Conservation (phyloP, 2,797 vertebrate genomes). For the Ataeniobius toweri region DNA sequence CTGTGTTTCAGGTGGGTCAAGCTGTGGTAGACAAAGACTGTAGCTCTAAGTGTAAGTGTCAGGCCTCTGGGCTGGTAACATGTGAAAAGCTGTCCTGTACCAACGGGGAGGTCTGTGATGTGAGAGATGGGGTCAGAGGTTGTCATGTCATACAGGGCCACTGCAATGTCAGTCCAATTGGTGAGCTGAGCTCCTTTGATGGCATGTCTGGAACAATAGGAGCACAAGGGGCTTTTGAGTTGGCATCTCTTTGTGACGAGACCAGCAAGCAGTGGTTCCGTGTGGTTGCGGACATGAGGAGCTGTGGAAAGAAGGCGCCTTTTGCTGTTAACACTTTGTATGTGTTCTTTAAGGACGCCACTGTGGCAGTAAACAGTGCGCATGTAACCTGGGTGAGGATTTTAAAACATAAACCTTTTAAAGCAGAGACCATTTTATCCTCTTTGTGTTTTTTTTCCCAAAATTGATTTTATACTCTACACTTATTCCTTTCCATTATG, state of each 20-base stretch:
- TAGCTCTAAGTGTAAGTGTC: conserved; percentile 73
- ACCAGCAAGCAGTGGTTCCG: conserved; percentile 74
- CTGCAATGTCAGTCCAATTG: conserved; percentile 66
- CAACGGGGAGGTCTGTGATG: conserved; percentile 52
- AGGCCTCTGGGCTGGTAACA: conserved; percentile 56
- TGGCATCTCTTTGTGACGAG: conserved; percentile 71
- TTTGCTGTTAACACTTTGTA: conserved; percentile 50
- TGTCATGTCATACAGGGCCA: conserved; percentile 65
- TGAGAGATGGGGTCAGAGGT: conserved; percentile 64
- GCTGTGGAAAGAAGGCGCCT: conserved; percentile 46
- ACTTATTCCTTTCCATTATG: not conserved
- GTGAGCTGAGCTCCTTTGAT: conserved; percentile 78
- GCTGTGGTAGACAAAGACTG: conserved; percentile 69
- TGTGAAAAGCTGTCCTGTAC: conserved; percentile 72
- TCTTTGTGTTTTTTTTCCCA: not conserved
- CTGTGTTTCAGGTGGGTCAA: conserved; percentile 72
- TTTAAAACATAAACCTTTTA: conserved; percentile 1
- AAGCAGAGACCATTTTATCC: not conserved
- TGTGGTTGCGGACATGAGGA: conserved; percentile 74
- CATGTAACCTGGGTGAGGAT: conserved; percentile 80
- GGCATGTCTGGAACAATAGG: conserved; percentile 55
- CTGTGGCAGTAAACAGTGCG: conserved; percentile 71
- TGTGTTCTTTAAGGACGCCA: conserved; percentile 67
- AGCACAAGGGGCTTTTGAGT: conserved; percentile 69
- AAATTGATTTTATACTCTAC: not conserved